A percentile compares a stretch with the other conserved stretches of the same genome.
These are phyloP conservation scores for Zaprionus ghesquierei DNA, from an alignment of 1,140 invertebrate genomes.

Conservation along the genomic window DNA sequence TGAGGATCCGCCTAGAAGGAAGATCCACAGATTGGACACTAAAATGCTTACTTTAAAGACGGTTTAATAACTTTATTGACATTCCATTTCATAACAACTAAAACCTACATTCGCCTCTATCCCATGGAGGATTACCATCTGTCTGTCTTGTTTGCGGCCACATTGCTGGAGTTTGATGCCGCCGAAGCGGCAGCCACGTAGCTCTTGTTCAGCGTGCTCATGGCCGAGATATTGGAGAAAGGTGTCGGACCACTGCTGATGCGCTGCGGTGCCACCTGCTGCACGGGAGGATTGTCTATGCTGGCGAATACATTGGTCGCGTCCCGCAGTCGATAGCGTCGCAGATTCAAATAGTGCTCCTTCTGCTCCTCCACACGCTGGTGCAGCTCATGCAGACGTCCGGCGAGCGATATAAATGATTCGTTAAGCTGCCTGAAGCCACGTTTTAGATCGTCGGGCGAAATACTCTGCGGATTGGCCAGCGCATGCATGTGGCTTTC, in stretches of 20 bases:
- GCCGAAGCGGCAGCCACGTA: conserved; percentile 43
- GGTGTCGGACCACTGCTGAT: conserved; percentile 85
- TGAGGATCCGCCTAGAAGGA: not conserved
- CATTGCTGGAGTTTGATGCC: conserved; percentile 41
- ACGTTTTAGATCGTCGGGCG: conserved; percentile 86
- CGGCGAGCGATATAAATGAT: conserved; percentile 92
- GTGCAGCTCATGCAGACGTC: conserved; percentile 91
- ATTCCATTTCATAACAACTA: conserved; percentile 22
- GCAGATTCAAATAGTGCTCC: conserved; percentile 91
- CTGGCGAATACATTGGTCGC: conserved; percentile 90
- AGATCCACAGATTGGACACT: not conserved
- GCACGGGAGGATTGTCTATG: conserved; percentile 61
- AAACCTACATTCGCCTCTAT: not conserved
- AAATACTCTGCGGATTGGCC: conserved; percentile 86
- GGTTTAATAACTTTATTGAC: conserved; percentile 31
- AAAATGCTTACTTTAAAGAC: not conserved
- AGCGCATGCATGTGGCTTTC: conserved; percentile 89
- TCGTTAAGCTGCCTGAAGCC: conserved; percentile 92
- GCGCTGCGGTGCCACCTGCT: conserved; percentile 60
- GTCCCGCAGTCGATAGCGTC: conserved; percentile 91
- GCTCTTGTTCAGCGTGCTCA: conserved; percentile 69
- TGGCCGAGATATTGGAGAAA: conserved; percentile 83
- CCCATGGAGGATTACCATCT: not conserved
- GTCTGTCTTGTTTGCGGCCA: conserved; percentile 38
- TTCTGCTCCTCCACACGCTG: conserved; percentile 90